phyloP scores from a whole-genome alignment of 2,888 invertebrate genomes.

The Zhengitettix transpicula region DNA sequence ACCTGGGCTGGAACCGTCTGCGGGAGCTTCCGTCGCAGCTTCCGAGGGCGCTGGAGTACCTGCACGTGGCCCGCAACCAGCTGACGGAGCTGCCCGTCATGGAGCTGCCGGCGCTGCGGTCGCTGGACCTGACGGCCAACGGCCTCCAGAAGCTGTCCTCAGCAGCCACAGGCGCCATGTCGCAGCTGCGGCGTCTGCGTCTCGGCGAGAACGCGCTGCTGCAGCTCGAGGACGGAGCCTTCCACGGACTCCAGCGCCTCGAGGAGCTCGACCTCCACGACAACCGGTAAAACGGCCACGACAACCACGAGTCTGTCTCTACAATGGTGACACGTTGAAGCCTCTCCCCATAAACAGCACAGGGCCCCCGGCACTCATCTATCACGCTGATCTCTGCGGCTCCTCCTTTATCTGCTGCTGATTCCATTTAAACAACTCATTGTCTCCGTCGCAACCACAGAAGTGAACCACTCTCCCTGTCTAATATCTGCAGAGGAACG shows the following conservation, averaged over 20 bases:
- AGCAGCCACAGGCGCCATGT: slow-evolving; percentile 44
- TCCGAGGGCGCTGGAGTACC: slow-evolving; percentile 58
- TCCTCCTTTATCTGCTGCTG: too few species aligned
- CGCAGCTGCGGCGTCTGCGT: slow-evolving; percentile 49
- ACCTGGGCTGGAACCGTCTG: slow-evolving; percentile 54
- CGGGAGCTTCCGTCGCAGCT: slow-evolving; percentile 61
- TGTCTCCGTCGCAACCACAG: too few species aligned
- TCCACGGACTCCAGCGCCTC: slow-evolving; percentile 49
- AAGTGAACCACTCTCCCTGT: too few species aligned
- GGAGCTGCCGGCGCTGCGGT: slow-evolving; percentile 49
- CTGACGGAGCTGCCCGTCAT: slow-evolving; percentile 48
- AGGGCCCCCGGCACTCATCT: too few species aligned
- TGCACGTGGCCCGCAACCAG: slow-evolving; percentile 53
- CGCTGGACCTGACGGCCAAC: slow-evolving; percentile 58
- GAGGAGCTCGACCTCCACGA: slow-evolving; percentile 58
- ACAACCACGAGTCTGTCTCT: too few species aligned
- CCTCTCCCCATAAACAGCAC: too few species aligned
- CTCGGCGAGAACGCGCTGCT: slow-evolving; percentile 57
- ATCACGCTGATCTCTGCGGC: too few species aligned
- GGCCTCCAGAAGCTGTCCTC: slow-evolving; percentile 51
- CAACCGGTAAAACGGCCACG: slow-evolving; percentile 41
- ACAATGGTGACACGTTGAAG: too few species aligned
- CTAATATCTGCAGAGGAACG: too few species aligned
- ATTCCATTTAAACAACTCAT: too few species aligned
- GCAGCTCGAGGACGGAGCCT: slow-evolving; percentile 47